Conservation (phyloP, 2,797 vertebrate genomes). For the Danio kyathit region DNA sequence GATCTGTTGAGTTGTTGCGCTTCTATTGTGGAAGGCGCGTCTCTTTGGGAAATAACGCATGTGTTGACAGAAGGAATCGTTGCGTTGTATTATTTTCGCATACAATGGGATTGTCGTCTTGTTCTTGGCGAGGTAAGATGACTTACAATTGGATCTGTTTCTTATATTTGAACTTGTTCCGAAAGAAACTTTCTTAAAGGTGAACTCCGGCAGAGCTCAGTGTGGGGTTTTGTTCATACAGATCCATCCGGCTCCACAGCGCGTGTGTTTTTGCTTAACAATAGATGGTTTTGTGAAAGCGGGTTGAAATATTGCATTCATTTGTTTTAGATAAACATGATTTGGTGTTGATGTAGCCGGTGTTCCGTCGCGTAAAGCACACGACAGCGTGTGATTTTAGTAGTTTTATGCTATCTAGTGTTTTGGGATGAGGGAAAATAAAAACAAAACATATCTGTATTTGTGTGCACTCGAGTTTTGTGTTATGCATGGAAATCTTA, state of each 20-base stretch:
- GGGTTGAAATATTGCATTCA: too few species aligned
- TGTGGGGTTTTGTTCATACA: not conserved
- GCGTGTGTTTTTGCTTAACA: slow-evolving; percentile 14
- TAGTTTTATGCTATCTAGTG: not conserved
- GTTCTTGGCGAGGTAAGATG: slow-evolving; percentile 19
- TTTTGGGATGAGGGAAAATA: not conserved
- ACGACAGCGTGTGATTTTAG: not conserved
- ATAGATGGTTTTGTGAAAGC: not conserved
- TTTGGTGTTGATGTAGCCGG: not conserved
- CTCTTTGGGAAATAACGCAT: slow-evolving; percentile 38
- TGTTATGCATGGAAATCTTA: not conserved
- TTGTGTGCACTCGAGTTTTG: not conserved
- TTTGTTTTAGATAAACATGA: not conserved
- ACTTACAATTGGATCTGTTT: not conserved
- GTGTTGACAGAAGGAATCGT: slow-evolving; percentile 17
- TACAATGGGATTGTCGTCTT: slow-evolving; percentile 32
- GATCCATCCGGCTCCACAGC: slow-evolving; percentile 4
- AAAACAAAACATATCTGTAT: not conserved
- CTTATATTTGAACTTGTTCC: slow-evolving; percentile 17
- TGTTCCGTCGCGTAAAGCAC: not conserved
- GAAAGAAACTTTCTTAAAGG: slow-evolving; percentile 36
- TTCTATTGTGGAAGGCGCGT: slow-evolving; percentile 30
- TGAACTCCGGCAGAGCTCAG: not conserved
- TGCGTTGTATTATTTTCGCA: slow-evolving; percentile 6
- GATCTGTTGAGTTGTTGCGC: slow-evolving; percentile 47